Evolutionary conservation across 2,797 vertebrate species (phyloP).

Genomic region (Eidolon dupreanum): DNA sequence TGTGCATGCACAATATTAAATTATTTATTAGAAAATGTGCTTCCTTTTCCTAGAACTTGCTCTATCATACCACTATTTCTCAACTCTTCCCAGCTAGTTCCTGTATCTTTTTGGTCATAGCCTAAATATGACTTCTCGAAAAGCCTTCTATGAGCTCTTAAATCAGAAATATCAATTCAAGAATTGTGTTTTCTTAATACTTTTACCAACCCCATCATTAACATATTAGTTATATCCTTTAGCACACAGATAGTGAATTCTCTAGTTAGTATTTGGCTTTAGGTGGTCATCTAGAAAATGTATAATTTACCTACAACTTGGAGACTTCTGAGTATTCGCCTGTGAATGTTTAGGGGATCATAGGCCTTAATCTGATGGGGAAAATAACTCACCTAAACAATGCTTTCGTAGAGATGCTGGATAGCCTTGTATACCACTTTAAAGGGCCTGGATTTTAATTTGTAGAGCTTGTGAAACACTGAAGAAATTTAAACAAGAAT

Average conservation of each 20-base stretch:
- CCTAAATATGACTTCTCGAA: background rate
- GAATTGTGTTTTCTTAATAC: background rate
- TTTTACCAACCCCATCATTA: background rate
- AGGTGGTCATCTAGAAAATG: too few relatives aligned
- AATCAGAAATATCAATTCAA: background rate
- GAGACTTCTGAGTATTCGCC: background rate
- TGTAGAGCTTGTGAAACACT: background rate
- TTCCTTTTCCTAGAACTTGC: background rate
- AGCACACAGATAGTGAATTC: background rate
- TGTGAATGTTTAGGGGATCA: background rate
- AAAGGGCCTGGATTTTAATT: background rate
- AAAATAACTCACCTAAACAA: background rate
- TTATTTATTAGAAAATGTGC: background rate
- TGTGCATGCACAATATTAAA: background rate
- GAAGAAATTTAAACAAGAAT: background rate
- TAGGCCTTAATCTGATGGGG: background rate
- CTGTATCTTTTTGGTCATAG: background rate
- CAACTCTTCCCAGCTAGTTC: background rate
- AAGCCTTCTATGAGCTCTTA: background rate
- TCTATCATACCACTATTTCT: background rate
- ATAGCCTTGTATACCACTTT: background rate
- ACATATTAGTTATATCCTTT: background rate
- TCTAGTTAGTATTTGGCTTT: background rate
- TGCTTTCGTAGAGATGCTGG: background rate
- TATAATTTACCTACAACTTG: background rate